Percentiles rank a stretch among this genome's conserved stretches.
Conservation (phyloP, 2,888 invertebrate species). For the Brachypalpus laphriformis region DNA sequence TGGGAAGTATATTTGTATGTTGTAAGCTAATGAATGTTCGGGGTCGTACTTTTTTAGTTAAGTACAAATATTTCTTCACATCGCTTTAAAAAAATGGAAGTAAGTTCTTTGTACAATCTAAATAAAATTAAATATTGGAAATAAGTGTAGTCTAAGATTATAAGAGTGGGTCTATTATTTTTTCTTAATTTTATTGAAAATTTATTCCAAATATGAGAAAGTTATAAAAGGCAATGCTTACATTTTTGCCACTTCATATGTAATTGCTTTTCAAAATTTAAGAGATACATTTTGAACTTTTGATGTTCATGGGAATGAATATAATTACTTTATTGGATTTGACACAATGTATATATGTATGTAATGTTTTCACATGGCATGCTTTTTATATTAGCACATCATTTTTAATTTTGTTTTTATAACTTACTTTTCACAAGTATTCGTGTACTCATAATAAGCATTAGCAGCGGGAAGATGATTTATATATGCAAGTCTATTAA, state of each 20-base stretch:
- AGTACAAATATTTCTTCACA: not conserved
- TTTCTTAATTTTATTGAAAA: too few species aligned
- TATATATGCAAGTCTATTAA: too few species aligned
- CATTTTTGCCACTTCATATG: too few species aligned
- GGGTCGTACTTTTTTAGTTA: not conserved
- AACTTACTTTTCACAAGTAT: not conserved
- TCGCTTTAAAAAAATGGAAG: not conserved
- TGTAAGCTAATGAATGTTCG: not conserved
- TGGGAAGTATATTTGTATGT: not conserved
- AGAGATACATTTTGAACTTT: not conserved
- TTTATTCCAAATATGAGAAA: too few species aligned
- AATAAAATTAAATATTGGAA: not conserved
- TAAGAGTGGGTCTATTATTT: too few species aligned
- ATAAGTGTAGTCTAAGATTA: not conserved
- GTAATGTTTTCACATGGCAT: not conserved
- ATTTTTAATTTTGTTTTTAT: not conserved
- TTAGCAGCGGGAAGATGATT: too few species aligned
- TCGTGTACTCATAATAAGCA: not conserved
- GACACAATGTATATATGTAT: not conserved
- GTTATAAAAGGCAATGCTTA: too few species aligned
- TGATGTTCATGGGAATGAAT: not conserved
- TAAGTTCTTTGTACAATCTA: not conserved
- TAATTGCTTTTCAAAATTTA: too few species aligned
- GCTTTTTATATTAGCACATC: not conserved
- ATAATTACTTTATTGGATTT: not conserved